Evolutionary conservation across 1,140 invertebrate genomes (phyloP).

Genomic region (Nasonia giraulti): DNA sequence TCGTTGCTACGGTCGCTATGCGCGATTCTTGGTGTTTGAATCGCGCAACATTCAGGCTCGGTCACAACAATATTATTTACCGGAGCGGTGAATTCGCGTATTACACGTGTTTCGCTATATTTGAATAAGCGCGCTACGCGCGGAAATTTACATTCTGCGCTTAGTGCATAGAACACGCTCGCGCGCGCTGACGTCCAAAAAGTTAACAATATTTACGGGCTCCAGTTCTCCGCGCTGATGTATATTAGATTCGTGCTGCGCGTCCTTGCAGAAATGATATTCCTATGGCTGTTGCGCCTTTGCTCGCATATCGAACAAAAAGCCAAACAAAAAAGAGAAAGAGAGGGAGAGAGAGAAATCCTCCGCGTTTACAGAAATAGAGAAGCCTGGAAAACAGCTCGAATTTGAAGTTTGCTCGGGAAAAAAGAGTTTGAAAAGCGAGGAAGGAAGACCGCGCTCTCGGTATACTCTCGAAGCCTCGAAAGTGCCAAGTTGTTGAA

Average conservation of each 20-base stretch:
- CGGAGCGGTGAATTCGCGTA: no score
- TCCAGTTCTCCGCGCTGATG: background rate
- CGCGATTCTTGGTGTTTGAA: no score
- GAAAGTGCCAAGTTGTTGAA: slow-evolving; percentile 19
- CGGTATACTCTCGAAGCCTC: background rate
- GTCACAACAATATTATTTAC: no score
- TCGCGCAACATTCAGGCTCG: no score
- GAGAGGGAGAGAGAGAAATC: background rate
- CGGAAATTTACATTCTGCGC: background rate
- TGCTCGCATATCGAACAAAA: background rate
- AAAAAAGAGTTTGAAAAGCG: background rate
- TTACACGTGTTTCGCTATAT: background rate
- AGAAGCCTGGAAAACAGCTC: background rate
- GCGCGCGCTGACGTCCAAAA: background rate
- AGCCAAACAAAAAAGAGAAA: background rate
- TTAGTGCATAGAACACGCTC: no score
- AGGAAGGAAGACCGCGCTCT: background rate
- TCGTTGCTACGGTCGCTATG: no score
- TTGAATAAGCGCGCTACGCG: no score
- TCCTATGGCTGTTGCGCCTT: no score
- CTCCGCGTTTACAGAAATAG: background rate
- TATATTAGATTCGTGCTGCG: background rate
- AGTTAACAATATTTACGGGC: background rate
- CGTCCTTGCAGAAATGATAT: no score
- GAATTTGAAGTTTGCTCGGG: background rate